phyloP scores from a whole-genome alignment of 2,797 vertebrate genomes.

The Esox masquinongy region DNA sequence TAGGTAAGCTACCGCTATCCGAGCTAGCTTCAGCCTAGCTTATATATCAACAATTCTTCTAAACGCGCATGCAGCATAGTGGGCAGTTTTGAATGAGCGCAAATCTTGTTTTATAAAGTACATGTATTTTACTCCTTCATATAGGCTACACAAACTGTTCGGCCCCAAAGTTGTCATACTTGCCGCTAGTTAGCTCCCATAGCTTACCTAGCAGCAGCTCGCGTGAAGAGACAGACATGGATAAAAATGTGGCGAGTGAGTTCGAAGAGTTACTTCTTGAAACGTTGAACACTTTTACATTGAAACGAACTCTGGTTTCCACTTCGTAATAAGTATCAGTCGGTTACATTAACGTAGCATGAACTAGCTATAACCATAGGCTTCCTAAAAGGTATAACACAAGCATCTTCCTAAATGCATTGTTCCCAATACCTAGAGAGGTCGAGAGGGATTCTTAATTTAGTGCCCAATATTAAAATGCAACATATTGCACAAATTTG shows the following conservation, averaged over 20 bases:
- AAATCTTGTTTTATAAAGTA: neutral
- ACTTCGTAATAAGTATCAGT: neutral
- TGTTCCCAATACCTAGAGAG: constrained; percentile 15
- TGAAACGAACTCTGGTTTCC: neutral
- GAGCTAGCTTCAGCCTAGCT: neutral
- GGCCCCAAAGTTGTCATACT: constrained; percentile 55
- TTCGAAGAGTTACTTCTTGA: neutral
- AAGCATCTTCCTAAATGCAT: constrained; percentile 40
- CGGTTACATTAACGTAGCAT: constrained; percentile 27
- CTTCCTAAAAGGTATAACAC: constrained; percentile 25
- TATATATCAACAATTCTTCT: neutral
- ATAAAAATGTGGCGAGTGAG: constrained; percentile 22
- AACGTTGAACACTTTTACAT: neutral
- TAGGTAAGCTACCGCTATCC: constrained; percentile 49
- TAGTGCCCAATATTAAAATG: neutral
- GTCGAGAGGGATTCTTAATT: constrained; percentile 36
- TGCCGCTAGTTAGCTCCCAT: neutral
- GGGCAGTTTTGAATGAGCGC: neutral
- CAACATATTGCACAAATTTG: neutral
- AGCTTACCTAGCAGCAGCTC: neutral
- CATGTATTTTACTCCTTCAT: neutral
- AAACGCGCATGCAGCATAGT: neutral
- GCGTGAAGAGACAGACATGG: constrained; percentile 25
- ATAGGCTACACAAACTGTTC: too few species aligned
- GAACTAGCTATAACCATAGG: neutral